Conservation (phyloP, 2,113 vertebrate species). For the Callospermophilus lateralis region DNA sequence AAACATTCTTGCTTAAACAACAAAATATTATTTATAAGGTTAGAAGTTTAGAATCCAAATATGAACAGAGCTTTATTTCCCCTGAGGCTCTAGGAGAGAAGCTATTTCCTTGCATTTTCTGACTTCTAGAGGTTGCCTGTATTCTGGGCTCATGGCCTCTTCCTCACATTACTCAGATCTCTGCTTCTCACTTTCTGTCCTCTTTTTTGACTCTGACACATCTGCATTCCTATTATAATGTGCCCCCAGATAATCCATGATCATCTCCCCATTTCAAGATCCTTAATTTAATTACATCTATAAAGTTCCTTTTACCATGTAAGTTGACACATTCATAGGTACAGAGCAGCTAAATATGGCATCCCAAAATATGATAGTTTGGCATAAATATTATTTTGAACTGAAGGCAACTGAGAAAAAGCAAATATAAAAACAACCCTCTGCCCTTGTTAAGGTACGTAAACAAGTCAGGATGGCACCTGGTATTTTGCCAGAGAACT, state of each 20-base stretch:
- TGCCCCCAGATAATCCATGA: neutral
- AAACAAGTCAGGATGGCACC: no score
- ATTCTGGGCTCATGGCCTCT: neutral
- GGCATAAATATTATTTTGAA: neutral
- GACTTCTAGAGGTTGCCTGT: neutral
- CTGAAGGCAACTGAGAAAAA: neutral
- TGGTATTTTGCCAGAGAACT: no score
- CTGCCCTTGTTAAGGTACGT: no score
- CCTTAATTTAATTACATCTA: neutral
- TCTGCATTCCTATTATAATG: neutral
- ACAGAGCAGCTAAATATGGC: no score
- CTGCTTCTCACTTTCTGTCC: neutral
- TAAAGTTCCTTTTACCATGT: neutral
- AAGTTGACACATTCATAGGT: neutral
- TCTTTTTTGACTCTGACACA: neutral
- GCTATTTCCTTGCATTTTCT: neutral
- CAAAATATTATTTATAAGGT: neutral
- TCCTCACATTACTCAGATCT: neutral
- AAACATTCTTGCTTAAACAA: neutral
- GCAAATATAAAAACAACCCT: neutral
- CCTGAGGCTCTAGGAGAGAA: neutral
- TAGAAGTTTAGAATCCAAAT: neutral
- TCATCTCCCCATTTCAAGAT: no score
- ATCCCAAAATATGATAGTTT: neutral
- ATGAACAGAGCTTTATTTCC: neutral